These are phyloP conservation scores for Dryobota labecula DNA, from an alignment of 2,888 invertebrate species.

Conservation along the genomic window DNA sequence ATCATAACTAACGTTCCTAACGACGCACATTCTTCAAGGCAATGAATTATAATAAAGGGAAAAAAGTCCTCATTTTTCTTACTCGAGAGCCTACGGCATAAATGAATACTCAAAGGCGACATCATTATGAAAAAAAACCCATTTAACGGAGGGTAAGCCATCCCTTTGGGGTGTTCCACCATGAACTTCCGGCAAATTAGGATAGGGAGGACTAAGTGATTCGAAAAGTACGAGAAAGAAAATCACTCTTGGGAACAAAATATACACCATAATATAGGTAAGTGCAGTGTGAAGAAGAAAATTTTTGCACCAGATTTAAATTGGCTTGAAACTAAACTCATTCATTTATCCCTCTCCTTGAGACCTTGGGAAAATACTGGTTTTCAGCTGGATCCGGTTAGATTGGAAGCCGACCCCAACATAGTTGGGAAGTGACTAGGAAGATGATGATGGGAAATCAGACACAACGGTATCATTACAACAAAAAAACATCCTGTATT, in stretches of 20 bases:
- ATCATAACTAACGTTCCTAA: not conserved
- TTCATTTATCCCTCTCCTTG: not conserved
- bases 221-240: slow-evolving; percentile 29
- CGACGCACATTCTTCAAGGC: not conserved
- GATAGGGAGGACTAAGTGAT: slow-evolving; percentile 35
- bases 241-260: slow-evolving; percentile 32
- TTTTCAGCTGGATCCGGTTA: not conserved
- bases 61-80: slow-evolving; percentile 22
- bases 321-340: not conserved
- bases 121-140: slow-evolving; percentile 42
- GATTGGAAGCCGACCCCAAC: not conserved
- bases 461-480: not conserved
- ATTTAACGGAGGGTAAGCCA: slow-evolving; percentile 43
- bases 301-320: not conserved
- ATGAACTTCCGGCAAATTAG: slow-evolving; percentile 51
- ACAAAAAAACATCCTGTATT: too few relatives aligned
- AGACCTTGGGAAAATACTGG: not conserved
- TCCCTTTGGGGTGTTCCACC: slow-evolving; percentile 44
- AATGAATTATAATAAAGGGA: slow-evolving; percentile 24
- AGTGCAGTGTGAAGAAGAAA: not conserved
- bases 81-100: slow-evolving; percentile 22
- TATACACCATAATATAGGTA: not conserved
- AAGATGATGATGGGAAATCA: not conserved
- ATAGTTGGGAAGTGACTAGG: not conserved
- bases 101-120: slow-evolving; percentile 51